Evolutionary conservation across 1,140 invertebrate genomes (phyloP).

Genomic region (Sycobia sp.): DNA sequence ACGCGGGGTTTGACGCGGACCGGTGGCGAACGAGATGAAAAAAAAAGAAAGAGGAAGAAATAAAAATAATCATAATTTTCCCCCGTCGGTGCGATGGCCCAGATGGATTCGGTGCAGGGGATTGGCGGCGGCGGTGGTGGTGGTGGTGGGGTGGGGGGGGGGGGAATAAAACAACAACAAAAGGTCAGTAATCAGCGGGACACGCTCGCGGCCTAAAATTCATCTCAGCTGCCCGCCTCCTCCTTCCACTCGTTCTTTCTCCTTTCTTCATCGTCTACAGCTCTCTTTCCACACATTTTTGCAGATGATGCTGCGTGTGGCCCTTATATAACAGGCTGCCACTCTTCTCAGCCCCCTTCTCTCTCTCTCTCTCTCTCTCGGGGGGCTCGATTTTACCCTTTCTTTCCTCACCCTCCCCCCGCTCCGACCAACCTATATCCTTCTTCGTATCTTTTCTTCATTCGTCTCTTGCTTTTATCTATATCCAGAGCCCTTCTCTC

Average conservation of each 20-base stretch:
- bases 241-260: not conserved
- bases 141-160: not conserved
- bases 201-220: slow-evolving; percentile 25
- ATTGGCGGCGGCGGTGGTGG: not conserved
- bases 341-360: slow-evolving; percentile 21
- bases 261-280: not conserved
- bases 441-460: not conserved
- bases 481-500: slow-evolving; percentile 13
- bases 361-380: not conserved
- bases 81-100: not conserved
- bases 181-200: slow-evolving; percentile 25
- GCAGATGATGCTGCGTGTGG: too few relatives aligned
- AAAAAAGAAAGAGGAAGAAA: not conserved
- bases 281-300: not conserved
- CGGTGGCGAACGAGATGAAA: not conserved
- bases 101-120: not conserved
- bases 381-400: not conserved
- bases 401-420: not conserved
- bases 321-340: too few relatives aligned
- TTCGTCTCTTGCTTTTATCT: slow-evolving; percentile 23
- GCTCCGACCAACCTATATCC: not conserved
- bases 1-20: too few relatives aligned
- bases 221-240: not conserved
- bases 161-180: not conserved
- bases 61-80: too few relatives aligned